Base-by-base conservation (phyloP, 2,797 vertebrate species). In the Leontocebus nigricollis region DNA sequence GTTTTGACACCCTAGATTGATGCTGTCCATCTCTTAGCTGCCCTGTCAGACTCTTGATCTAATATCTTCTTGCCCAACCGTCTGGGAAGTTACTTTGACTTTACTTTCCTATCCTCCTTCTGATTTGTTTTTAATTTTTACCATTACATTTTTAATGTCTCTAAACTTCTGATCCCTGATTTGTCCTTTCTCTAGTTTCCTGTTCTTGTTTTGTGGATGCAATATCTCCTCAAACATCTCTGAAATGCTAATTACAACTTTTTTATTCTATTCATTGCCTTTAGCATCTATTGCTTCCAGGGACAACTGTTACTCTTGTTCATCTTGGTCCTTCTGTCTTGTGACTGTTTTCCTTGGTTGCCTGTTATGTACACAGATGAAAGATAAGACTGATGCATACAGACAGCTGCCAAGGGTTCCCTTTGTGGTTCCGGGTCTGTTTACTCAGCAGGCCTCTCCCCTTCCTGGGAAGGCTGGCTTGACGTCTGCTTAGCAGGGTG, bases 381-480 rank as follows among this genome's bases (percentile, higher is more conserved):
- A 67, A 76, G 81, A 57, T 55, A 83, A 39, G 72, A 61, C 24
- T 39, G 17, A 27, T 39, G 39, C 57, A 4, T 20, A 8, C 15
- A 22, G 73, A 46, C 9, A 67, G 86, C 41, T 85, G 75, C 92
- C 92, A 24, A 64, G 20, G 7, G 10, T 52, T 19, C 57, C 52
- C 17, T n/a, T n/a, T 77, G 77, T 30, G 55, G 90, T 84, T 85
- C 73, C 44, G 1, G 46, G 70, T 24, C 64, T 95, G 72, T 90
- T 95, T 97, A 80, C 64, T 90, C 72, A 55, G 85, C 72, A 48
- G 59, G 88, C 88, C 83, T 41, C 73, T 5, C 88, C 77, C 73
- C 39, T 93, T 95, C 96, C 82, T 26, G 39, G 95, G 95, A 96
- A 96, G 77, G 4, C 55, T 73, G 82, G 30, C 77, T 73, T 9